Evolutionary conservation across 1,140 invertebrate species (phyloP).

Genomic region (Drosophila quadrilineata): DNA sequence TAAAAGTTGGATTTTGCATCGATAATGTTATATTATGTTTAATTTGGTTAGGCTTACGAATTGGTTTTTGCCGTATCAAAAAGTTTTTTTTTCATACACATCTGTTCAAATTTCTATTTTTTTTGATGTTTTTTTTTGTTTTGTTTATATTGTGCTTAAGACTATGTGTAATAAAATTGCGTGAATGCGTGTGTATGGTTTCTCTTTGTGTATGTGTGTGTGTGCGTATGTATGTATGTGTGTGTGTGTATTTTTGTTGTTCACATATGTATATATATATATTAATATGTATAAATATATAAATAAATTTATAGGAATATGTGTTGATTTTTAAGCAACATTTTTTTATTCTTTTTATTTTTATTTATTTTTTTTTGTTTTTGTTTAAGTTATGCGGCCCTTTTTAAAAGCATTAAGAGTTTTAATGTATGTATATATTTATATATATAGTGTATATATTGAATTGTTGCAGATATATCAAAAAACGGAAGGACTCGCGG

Average conservation of each 20-base stretch:
- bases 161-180: conserved; percentile 70
- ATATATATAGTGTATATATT: conserved; percentile 10
- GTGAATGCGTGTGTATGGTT: conserved; percentile 42
- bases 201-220: conserved; percentile 24
- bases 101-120: conserved; percentile 20
- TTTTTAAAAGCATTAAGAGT: conserved; percentile 56
- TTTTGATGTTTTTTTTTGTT: conserved; percentile 27
- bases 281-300: conserved; percentile 74
- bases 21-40: conserved; percentile 19
- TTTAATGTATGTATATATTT: conserved; percentile 29
- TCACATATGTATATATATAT: conserved; percentile 76
- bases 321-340: conserved; percentile 57
- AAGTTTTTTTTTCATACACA: conserved; percentile 41
- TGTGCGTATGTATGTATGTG: conserved; percentile 6
- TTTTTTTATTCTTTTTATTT: conserved; percentile 37
- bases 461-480: conserved; percentile 56
- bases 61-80: conserved; percentile 39
- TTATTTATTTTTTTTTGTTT: conserved; percentile 20
- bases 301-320: conserved; percentile 79
- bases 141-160: conserved; percentile 45
- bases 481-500: conserved; percentile 79
- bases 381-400: conserved; percentile 51
- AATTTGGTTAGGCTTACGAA: conserved; percentile 25
- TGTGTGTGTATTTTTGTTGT: conserved; percentile 47
- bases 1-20: neutral